A percentile compares a stretch with the other conserved stretches of the same genome.
These are phyloP conservation scores for Magallana gigas DNA, from an alignment of 1,140 invertebrate species.

Conservation along the genomic window DNA sequence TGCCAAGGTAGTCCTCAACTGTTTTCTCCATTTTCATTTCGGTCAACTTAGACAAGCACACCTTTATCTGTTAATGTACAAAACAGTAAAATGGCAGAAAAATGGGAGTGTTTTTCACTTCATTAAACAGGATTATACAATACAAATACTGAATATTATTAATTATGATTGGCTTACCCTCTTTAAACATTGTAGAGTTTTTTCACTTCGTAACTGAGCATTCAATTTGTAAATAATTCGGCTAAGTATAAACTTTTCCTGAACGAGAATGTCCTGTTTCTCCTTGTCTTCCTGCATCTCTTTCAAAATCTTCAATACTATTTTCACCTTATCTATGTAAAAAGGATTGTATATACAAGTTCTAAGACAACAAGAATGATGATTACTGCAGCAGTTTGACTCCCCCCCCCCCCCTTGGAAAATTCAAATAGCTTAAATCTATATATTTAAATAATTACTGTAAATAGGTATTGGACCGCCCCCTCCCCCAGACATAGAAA, in stretches of 20 bases:
- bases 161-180: not conserved
- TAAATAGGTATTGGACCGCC: too few relatives aligned
- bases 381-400: too few relatives aligned
- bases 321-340: not conserved
- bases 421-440: too few relatives aligned
- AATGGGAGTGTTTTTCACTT: not conserved
- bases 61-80: not conserved
- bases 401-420: too few relatives aligned
- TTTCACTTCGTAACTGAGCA: constrained; percentile 24
- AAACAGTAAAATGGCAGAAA: not conserved
- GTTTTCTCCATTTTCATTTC: constrained; percentile 11
- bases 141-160: too few relatives aligned
- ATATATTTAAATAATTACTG: too few relatives aligned
- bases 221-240: constrained; percentile 27
- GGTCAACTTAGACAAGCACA: not conserved
- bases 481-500: too few relatives aligned
- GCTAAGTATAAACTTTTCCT: not conserved
- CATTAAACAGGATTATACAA: too few relatives aligned
- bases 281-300: not conserved
- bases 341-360: too few relatives aligned
- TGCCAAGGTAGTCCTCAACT: not conserved
- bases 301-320: not conserved
- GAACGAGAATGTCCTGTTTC: not conserved
- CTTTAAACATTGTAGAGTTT: constrained; percentile 15
- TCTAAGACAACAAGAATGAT: too few relatives aligned